These are phyloP conservation scores for Pachycephus smyrnensis DNA, from an alignment of 2,888 invertebrate species.

Conservation along the genomic window DNA sequence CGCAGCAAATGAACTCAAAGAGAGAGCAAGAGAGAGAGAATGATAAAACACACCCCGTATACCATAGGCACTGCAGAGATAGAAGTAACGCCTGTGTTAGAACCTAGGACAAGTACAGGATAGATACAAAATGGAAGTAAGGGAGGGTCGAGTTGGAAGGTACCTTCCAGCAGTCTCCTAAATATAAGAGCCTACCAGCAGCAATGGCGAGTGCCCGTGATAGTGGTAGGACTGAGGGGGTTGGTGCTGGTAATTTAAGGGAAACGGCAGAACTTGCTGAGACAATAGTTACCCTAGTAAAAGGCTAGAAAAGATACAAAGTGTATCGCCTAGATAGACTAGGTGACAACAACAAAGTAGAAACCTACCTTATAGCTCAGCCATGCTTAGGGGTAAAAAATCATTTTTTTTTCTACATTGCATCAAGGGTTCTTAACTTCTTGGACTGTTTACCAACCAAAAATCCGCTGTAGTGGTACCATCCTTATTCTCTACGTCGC, in stretches of 20 bases:
- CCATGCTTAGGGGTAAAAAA: background rate
- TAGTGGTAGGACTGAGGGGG: slow-evolving; percentile 16
- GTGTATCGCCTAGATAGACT: background rate
- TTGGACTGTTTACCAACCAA: background rate
- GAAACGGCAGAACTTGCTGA: slow-evolving; percentile 45
- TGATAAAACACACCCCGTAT: background rate
- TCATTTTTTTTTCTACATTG: background rate
- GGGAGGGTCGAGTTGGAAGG: slow-evolving; percentile 34
- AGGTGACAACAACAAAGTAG: background rate
- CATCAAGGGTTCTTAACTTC: background rate
- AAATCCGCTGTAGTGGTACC: background rate
- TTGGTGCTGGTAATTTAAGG: slow-evolving; percentile 40
- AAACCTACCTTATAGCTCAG: background rate
- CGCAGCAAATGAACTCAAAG: slow-evolving; percentile 47
- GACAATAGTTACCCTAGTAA: slow-evolving; percentile 37
- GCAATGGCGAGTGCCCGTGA: slow-evolving; percentile 11
- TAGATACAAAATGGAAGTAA: background rate
- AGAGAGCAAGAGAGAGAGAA: background rate
- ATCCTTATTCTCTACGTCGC: background rate
- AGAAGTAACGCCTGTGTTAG: background rate
- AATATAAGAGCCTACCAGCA: background rate
- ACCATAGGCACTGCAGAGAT: background rate
- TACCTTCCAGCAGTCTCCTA: background rate
- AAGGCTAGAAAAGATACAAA: background rate
- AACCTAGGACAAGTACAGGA: background rate